These are phyloP conservation scores for Hylaea fasciaria DNA, from an alignment of 2,888 invertebrate species.

Conservation along the genomic window DNA sequence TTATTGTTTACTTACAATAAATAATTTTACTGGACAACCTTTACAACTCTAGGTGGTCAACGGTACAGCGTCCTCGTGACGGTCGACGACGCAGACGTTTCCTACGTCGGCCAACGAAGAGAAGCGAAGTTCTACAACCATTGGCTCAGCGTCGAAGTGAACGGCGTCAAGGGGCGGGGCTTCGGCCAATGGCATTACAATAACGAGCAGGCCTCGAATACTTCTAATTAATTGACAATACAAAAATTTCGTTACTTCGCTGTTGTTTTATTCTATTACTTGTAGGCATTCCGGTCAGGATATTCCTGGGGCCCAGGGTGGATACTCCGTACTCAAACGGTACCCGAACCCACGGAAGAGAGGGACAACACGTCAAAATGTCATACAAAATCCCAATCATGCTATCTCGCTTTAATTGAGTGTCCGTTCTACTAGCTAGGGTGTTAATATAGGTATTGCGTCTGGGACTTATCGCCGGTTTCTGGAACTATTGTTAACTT, in stretches of 20 bases:
- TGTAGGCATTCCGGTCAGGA: neutral
- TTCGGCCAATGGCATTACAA: conserved; percentile 88
- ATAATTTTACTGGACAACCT: too few species aligned
- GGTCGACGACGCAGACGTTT: conserved; percentile 79
- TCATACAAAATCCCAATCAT: too few species aligned
- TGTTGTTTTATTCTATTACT: neutral
- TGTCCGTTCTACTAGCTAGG: too few species aligned
- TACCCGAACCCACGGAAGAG: too few species aligned
- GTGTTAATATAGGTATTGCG: too few species aligned
- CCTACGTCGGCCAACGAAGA: conserved; percentile 86
- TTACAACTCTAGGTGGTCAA: conserved; percentile 68
- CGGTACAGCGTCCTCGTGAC: conserved; percentile 81
- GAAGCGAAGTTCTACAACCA: conserved; percentile 86
- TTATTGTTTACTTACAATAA: too few species aligned
- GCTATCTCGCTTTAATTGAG: too few species aligned
- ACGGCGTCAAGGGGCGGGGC: conserved; percentile 87
- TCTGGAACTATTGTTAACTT: too few species aligned
- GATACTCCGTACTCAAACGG: too few species aligned
- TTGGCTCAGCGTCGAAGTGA: conserved; percentile 84
- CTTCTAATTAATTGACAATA: neutral
- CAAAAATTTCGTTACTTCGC: neutral
- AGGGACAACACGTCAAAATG: too few species aligned
- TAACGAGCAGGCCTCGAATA: conserved; percentile 56
- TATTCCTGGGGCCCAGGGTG: too few species aligned
- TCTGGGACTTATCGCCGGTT: too few species aligned